These are phyloP conservation scores for Lepidochrysops patricia DNA, from an alignment of 2,888 invertebrate species.

Conservation along the genomic window DNA sequence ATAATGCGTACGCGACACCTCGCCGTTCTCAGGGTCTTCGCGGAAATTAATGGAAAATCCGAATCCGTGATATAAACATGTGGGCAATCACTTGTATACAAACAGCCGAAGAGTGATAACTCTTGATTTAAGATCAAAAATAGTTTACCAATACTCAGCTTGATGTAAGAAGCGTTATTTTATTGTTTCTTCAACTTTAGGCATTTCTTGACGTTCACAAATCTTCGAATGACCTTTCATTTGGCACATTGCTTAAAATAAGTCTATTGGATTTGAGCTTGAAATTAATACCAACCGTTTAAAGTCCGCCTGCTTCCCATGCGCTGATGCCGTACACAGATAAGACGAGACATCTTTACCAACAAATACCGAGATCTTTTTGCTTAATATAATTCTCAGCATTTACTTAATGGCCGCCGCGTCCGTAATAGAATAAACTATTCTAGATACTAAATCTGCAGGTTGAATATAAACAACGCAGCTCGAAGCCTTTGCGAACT, in stretches of 20 bases:
- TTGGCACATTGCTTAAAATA: too few relatives aligned
- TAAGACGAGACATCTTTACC: not conserved
- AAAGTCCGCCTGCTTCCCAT: not conserved
- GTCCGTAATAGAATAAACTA: not conserved
- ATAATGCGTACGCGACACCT: slow-evolving; percentile 44
- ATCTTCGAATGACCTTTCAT: too few relatives aligned
- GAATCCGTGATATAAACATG: slow-evolving; percentile 18
- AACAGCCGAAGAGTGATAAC: too few relatives aligned
- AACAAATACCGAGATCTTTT: not conserved
- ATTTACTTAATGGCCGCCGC: slow-evolving; percentile 1
- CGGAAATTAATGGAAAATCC: slow-evolving; percentile 19
- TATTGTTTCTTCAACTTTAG: too few relatives aligned
- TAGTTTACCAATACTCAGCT: too few relatives aligned
- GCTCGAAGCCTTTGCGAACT: not conserved
- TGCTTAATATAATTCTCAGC: slow-evolving; percentile 6
- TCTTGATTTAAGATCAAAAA: too few relatives aligned
- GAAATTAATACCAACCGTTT: not conserved
- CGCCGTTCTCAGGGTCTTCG: slow-evolving; percentile 26
- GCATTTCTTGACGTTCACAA: too few relatives aligned
- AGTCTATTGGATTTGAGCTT: not conserved
- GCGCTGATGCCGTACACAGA: not conserved
- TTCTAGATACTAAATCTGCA: slow-evolving; percentile 7
- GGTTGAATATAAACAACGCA: slow-evolving; percentile 8
- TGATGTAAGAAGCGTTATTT: too few relatives aligned
- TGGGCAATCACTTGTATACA: not conserved